Conservation (phyloP, 1,140 invertebrate species). For the Heliothis subflexa region DNA sequence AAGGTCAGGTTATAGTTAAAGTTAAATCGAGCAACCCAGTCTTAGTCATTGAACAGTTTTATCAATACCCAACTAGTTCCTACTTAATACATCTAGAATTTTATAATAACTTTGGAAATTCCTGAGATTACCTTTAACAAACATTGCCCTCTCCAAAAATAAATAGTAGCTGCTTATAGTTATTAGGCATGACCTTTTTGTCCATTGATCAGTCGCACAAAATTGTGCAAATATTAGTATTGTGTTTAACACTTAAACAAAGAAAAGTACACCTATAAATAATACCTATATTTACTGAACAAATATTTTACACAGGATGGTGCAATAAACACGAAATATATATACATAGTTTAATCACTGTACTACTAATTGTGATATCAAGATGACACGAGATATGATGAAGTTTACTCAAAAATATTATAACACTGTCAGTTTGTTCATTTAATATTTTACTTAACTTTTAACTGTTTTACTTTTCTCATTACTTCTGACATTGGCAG, state of each 20-base stretch:
- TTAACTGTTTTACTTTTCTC: too few relatives aligned
- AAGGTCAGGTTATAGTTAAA: too few relatives aligned
- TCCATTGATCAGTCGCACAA: not conserved
- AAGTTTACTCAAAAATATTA: too few relatives aligned
- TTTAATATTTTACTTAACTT: too few relatives aligned
- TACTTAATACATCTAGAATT: too few relatives aligned
- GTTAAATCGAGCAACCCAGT: too few relatives aligned
- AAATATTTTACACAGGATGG: not conserved
- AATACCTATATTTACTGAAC: not conserved
- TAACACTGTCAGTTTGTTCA: too few relatives aligned
- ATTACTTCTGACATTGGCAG: too few relatives aligned
- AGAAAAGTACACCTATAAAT: conserved; percentile 17
- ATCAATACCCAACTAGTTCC: too few relatives aligned
- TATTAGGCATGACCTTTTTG: not conserved
- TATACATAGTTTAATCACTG: not conserved
- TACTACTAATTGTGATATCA: not conserved
- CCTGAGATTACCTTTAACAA: too few relatives aligned
- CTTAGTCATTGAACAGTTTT: too few relatives aligned
- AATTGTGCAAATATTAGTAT: not conserved
- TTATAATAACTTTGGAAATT: too few relatives aligned
- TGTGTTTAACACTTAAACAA: conserved; percentile 12
- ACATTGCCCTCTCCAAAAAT: not conserved
- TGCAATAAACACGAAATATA: conserved; percentile 8
- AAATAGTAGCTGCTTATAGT: not conserved
- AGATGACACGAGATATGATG: not conserved